These are phyloP conservation scores for Eueremaeus valkanovi DNA, from an alignment of 2,888 invertebrate species.

Conservation along the genomic window DNA sequence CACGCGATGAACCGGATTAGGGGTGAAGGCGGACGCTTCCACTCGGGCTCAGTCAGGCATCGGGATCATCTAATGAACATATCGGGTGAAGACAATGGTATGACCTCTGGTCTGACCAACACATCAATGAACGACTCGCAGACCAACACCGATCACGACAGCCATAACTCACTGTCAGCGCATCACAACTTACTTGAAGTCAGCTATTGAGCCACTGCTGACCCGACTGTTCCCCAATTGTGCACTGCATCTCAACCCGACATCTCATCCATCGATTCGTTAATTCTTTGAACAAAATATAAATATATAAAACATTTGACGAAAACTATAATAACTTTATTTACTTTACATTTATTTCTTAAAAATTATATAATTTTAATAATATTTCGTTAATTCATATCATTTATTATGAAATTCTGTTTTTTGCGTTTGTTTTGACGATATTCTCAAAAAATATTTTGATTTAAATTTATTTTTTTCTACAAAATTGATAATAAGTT, in stretches of 20 bases:
- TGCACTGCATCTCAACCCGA: background rate
- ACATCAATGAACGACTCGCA: constrained; percentile 42
- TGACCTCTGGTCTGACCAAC: background rate
- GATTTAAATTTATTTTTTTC: too few species aligned
- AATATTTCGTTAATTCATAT: too few species aligned
- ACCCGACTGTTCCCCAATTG: background rate
- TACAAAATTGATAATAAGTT: too few species aligned
- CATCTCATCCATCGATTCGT: too few species aligned
- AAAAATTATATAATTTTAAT: too few species aligned
- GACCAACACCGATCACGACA: constrained; percentile 41
- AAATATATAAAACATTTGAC: too few species aligned
- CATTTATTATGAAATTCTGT: too few species aligned
- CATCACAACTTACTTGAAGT: constrained; percentile 9
- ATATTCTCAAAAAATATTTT: too few species aligned
- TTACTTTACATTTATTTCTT: too few species aligned
- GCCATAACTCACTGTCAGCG: background rate
- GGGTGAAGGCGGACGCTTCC: constrained; percentile 94
- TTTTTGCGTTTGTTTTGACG: too few species aligned
- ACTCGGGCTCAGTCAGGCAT: constrained; percentile 59
- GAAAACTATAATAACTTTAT: too few species aligned
- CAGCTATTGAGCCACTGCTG: background rate
- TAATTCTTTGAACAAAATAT: too few species aligned
- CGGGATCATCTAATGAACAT: constrained; percentile 12
- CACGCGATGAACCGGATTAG: constrained; percentile 97
- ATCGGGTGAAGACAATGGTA: background rate